These are phyloP conservation scores for Mechanitis messenoides DNA, from an alignment of 2,888 invertebrate genomes.

Conservation along the genomic window DNA sequence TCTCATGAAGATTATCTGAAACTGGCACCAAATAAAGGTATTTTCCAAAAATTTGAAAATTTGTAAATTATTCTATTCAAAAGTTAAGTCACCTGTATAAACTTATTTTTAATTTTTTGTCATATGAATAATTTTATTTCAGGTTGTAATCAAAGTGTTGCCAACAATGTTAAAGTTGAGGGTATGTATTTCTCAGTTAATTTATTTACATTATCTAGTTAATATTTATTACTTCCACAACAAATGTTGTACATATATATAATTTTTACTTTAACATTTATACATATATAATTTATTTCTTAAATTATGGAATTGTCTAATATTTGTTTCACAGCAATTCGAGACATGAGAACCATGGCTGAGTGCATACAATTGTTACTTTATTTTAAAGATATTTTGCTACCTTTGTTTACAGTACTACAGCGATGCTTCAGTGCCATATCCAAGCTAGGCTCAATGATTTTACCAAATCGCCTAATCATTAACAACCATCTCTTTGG, in stretches of 20 bases:
- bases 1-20: conserved; percentile 68
- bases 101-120: conserved; percentile 11
- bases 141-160: conserved; percentile 47
- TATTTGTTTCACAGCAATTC: background rate
- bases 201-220: background rate
- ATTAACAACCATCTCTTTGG: conserved; percentile 47
- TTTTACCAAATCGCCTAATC: conserved; percentile 53
- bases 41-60: background rate
- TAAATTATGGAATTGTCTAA: too few species aligned
- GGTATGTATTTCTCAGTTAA: conserved; percentile 46
- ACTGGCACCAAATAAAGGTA: conserved; percentile 67
- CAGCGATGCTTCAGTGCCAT: conserved; percentile 60
- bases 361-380: background rate
- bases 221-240: too few species aligned
- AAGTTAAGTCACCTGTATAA: background rate
- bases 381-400: conserved; percentile 23
- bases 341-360: background rate
- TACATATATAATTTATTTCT: too few species aligned
- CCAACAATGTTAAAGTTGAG: conserved; percentile 45
- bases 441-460: conserved; percentile 47
- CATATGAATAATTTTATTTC: conserved; percentile 37
- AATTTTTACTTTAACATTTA: background rate
- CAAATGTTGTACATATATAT: background rate
- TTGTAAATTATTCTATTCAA: too few species aligned
- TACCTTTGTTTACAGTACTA: conserved; percentile 60